Base-by-base conservation (phyloP, 2,113 vertebrate genomes). In the Cardinalis cardinalis region DNA sequence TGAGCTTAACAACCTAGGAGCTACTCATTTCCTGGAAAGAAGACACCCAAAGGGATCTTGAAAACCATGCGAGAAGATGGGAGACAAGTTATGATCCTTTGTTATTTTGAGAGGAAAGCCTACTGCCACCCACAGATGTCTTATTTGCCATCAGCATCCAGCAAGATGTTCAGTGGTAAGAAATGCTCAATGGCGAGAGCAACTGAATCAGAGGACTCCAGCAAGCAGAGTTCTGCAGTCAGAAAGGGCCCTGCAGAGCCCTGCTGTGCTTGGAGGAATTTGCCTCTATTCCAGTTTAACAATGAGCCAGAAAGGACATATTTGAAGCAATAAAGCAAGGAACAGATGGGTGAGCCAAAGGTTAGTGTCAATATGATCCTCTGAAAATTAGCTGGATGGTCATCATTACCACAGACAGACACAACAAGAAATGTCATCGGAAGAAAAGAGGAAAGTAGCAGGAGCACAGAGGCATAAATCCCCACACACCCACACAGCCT, bases 331-430 rank as follows among this genome's bases (percentile, higher is more conserved):
- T 94, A 87, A 81, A 93, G 59, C 4, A 10, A 93, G 66, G 86
- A 94, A 87, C 84, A 95, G 92, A 95, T 88, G 86, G 84, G 73
- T 89, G 84, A 95, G 90, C 77, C 88, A 96, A 95, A 95, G 90
- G 90, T 93, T 94, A 94, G 79, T 77, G 69, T 86, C 91, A 94
- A 92, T 84, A 68, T 40, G 70, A 92, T 73, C 81, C 87, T 84
- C 74, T 43, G 70, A 93, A 95, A 95, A 95, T 90, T 92, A 90
- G 53, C 73, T 95, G 13, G 3, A 69, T 95, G 73, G 76, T 87
- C 92, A 72, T 89, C 86, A 92, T 92, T 90, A 61, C 51, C 52
- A 65, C 36, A 78, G 70, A 55, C n/a, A 84, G 43, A 72, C 53
- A 75, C 49, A 77, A 93, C 32, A 81, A 85, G 55, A 48, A 86